Percentiles rank a stretch among this genome's conserved stretches.
Evolutionary conservation across 2,113 vertebrate species (phyloP).

Genomic region (Regulus satrapa): DNA sequence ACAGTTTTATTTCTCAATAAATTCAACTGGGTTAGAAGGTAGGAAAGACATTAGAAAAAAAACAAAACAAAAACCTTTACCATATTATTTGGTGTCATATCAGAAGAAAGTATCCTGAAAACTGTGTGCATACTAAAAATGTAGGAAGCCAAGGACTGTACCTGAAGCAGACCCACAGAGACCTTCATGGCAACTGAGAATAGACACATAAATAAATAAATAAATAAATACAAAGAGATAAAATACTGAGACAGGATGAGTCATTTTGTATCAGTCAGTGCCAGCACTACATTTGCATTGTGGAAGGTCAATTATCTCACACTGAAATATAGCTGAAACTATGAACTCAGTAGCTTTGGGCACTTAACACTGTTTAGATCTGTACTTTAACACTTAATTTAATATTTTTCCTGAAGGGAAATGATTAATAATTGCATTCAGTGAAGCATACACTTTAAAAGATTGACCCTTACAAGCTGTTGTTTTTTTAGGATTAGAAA

Average conservation of each 20-base stretch:
- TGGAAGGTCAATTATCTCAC: constrained; percentile 72
- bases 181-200: not conserved
- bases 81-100: not conserved
- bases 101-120: constrained; percentile 19
- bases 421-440: constrained; percentile 76
- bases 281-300: constrained; percentile 56
- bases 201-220: constrained; percentile 24
- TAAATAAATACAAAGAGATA: constrained; percentile 41
- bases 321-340: constrained; percentile 65
- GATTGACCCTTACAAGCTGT: constrained; percentile 71
- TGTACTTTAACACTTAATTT: constrained; percentile 79
- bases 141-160: not conserved
- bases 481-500: constrained; percentile 68
- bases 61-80: not conserved
- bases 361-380: constrained; percentile 72
- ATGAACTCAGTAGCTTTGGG: constrained; percentile 64
- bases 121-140: not conserved
- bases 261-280: constrained; percentile 50
- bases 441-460: constrained; percentile 71
- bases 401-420: constrained; percentile 75
- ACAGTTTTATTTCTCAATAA: not conserved
- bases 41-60: not conserved
- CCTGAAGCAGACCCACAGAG: not conserved
- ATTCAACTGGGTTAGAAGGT: not conserved
- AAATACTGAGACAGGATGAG: constrained; percentile 36